Evolutionary conservation across 2,797 vertebrate species (phyloP).

Genomic region (Pelodytes ibericus): DNA sequence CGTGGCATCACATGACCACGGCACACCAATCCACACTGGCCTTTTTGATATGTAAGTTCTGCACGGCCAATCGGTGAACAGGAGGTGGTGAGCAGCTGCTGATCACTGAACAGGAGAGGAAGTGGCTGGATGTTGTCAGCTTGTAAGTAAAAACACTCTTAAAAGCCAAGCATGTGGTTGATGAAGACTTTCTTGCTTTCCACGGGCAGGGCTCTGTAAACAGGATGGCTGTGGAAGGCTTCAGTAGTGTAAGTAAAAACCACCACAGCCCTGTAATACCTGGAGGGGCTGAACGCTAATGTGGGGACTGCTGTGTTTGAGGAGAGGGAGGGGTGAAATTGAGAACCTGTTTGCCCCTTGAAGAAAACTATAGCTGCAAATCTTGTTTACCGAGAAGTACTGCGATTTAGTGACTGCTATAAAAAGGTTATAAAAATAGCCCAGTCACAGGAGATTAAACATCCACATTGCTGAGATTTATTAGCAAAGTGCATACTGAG

Average conservation of each 20-base stretch:
- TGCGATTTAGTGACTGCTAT: no score
- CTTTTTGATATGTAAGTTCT: constrained; percentile 23
- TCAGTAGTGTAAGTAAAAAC: constrained; percentile 47
- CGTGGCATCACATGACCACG: constrained; percentile 18
- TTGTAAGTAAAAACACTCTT: constrained; percentile 40
- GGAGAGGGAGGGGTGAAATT: neutral
- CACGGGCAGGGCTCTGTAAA: constrained; percentile 15
- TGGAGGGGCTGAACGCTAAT: neutral
- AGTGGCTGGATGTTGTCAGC: constrained; percentile 37
- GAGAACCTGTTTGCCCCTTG: neutral
- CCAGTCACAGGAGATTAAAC: no score
- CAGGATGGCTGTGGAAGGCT: constrained; percentile 55
- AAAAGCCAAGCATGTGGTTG: constrained; percentile 28
- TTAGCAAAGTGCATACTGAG: no score
- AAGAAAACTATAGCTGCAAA: no score
- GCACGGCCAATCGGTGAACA: neutral
- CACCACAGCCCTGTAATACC: neutral
- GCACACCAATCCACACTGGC: constrained; percentile 6
- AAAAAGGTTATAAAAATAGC: no score
- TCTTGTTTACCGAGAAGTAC: no score
- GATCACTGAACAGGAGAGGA: constrained; percentile 34
- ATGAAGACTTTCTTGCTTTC: neutral
- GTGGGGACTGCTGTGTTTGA: neutral
- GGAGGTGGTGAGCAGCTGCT: constrained; percentile 33
- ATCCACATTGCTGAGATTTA: no score